phyloP scores from a whole-genome alignment of 2,888 invertebrate species.

The Spisula subtruncata region DNA sequence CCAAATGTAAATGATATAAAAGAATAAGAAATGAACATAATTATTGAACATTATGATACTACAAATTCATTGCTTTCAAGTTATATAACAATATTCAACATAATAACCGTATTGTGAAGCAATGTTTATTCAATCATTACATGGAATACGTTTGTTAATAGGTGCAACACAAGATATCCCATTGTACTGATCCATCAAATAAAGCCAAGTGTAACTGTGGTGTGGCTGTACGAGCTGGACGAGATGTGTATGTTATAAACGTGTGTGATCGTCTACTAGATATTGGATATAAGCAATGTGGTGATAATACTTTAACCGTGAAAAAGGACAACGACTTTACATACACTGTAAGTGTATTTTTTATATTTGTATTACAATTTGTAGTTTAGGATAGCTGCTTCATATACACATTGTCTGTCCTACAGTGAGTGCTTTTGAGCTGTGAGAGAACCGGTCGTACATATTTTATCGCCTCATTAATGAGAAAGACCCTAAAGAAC shows the following conservation, averaged over 20 bases:
- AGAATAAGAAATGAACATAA: too few species aligned
- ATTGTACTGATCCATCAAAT: slow-evolving; percentile 19
- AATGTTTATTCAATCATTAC: too few species aligned
- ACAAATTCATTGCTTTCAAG: not conserved
- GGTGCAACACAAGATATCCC: slow-evolving; percentile 49
- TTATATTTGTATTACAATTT: not conserved
- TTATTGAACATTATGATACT: too few species aligned
- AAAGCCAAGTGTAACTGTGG: slow-evolving; percentile 47
- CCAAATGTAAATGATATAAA: too few species aligned
- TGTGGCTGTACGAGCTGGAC: slow-evolving; percentile 42
- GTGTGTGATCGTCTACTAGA: slow-evolving; percentile 45
- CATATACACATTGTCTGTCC: too few species aligned
- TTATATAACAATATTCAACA: too few species aligned
- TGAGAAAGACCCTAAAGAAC: too few species aligned
- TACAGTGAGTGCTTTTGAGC: too few species aligned
- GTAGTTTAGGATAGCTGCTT: too few species aligned
- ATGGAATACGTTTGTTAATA: not conserved
- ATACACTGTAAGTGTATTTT: slow-evolving; percentile 44
- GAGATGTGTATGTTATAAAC: slow-evolving; percentile 57
- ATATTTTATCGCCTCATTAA: too few species aligned
- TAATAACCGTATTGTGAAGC: too few species aligned
- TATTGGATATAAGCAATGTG: slow-evolving; percentile 50
- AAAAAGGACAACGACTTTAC: slow-evolving; percentile 58
- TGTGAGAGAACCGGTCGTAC: too few species aligned
- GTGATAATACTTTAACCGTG: slow-evolving; percentile 42